phyloP scores from a whole-genome alignment of 2,797 vertebrate species.

The Acestrorhynchus altus region DNA sequence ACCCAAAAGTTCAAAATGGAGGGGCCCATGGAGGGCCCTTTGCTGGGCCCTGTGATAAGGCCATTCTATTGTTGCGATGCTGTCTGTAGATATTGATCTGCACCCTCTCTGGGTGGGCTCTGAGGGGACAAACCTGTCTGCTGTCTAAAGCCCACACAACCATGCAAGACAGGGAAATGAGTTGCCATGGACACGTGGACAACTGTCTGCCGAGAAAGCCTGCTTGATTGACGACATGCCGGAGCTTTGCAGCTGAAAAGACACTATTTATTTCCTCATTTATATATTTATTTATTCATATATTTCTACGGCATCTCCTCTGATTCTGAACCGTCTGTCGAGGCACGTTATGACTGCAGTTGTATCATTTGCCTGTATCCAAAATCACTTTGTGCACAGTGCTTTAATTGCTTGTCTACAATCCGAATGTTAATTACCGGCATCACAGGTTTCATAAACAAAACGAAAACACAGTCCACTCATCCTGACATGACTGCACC shows the following conservation, averaged over 20 bases:
- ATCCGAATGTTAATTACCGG: not conserved
- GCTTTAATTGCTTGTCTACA: not conserved
- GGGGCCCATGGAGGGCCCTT: conserved; percentile 47
- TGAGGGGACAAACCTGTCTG: conserved; percentile 43
- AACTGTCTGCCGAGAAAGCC: conserved; percentile 43
- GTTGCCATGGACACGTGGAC: conserved; percentile 54
- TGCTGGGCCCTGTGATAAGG: conserved; percentile 54
- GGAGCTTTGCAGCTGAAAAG: conserved; percentile 31
- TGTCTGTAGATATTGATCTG: conserved; percentile 56
- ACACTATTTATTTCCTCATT: no score
- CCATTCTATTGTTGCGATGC: conserved; percentile 37
- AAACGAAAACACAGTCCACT: not conserved
- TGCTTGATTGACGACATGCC: conserved; percentile 43
- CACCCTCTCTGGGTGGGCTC: conserved; percentile 44
- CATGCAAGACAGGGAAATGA: conserved; percentile 54
- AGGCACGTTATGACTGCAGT: no score
- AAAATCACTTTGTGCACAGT: not conserved
- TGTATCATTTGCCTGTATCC: not conserved
- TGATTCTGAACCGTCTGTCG: conserved; percentile 26
- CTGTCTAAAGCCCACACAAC: conserved; percentile 38
- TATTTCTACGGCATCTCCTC: conserved; percentile 1
- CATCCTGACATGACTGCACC: not conserved
- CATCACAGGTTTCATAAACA: not conserved
- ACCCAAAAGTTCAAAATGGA: conserved; percentile 52
- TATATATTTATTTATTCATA: no score